Evolutionary conservation across 2,113 vertebrate species (phyloP).

Genomic region (sheep (Ovis aries)): DNA sequence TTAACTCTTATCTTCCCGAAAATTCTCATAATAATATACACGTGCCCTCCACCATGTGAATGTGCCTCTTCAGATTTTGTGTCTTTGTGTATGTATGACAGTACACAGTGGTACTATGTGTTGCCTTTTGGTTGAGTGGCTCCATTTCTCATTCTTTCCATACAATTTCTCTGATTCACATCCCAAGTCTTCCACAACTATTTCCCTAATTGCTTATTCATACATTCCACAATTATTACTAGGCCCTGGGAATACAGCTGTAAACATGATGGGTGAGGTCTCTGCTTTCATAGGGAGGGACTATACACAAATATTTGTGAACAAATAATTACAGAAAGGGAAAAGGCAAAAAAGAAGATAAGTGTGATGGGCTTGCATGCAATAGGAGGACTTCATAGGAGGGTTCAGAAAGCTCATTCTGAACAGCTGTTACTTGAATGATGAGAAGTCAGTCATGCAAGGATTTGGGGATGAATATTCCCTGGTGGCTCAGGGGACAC

Average conservation of each 20-base stretch:
- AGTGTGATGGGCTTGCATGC: neutral
- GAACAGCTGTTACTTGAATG: neutral
- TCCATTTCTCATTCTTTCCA: neutral
- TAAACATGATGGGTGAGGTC: neutral
- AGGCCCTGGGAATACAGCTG: neutral
- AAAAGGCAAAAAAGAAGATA: neutral
- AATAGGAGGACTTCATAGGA: neutral
- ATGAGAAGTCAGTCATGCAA: neutral
- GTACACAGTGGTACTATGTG: neutral
- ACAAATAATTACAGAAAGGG: neutral
- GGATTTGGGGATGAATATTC: neutral
- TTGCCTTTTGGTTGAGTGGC: neutral
- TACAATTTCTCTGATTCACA: neutral
- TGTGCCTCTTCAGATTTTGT: neutral
- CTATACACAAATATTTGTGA: neutral
- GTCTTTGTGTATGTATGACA: neutral
- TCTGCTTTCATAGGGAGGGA: neutral
- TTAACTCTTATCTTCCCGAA: neutral
- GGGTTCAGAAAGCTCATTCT: neutral
- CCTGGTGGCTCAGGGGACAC: neutral
- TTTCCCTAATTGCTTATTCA: neutral
- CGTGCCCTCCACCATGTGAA: neutral
- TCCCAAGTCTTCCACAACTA: neutral
- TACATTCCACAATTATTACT: neutral
- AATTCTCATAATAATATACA: neutral